phyloP scores from a whole-genome alignment of 2,113 vertebrate species.

The Microcebus murinus region DNA sequence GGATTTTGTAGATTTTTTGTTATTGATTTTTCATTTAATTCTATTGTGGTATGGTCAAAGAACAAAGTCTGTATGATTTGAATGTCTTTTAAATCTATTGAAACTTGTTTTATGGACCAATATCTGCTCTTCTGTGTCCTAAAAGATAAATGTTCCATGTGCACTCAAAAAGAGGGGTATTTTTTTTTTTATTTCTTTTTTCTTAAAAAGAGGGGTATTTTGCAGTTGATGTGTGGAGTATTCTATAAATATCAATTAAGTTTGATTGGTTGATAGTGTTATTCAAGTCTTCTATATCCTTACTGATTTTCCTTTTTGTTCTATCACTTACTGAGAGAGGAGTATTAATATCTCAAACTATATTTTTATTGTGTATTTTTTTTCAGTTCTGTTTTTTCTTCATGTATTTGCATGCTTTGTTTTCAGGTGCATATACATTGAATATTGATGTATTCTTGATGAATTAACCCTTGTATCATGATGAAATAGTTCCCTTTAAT shows the following conservation, averaged over 20 bases:
- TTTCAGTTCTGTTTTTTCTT: background rate
- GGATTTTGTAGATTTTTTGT: background rate
- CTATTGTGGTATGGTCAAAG: background rate
- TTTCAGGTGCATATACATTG: background rate
- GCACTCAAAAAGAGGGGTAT: background rate
- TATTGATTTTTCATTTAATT: constrained; percentile 21
- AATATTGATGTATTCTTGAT: background rate
- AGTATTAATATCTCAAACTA: background rate
- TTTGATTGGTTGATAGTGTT: background rate
- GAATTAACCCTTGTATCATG: background rate
- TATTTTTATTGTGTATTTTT: background rate
- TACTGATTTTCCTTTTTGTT: background rate
- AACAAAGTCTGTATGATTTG: background rate
- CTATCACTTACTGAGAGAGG: background rate
- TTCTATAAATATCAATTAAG: background rate
- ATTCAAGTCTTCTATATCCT: background rate
- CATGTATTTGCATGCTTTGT: background rate
- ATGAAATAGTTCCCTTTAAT: background rate
- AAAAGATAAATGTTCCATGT: background rate
- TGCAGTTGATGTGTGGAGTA: background rate
- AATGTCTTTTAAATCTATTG: background rate
- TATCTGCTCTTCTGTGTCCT: background rate
- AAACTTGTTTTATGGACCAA: background rate
- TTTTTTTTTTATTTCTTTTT: no score
- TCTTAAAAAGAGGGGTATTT: no score